A percentile compares a stretch with the other conserved stretches of the same genome.
These are phyloP conservation scores for Gymnopithys bicolor DNA, from an alignment of 2,797 vertebrate species.

Conservation along the genomic window DNA sequence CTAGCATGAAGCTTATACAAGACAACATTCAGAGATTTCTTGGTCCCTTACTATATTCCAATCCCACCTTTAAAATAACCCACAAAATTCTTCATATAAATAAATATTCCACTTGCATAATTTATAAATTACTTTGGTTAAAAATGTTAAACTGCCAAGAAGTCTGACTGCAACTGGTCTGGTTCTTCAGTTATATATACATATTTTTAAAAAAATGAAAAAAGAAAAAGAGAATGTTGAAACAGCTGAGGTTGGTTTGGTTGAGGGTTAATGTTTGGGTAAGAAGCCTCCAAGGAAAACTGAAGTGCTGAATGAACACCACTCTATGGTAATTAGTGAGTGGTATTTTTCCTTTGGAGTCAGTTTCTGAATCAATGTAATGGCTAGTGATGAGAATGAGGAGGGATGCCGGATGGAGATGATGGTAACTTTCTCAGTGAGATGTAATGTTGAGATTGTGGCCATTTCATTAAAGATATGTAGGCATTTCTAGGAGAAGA, in stretches of 20 bases:
- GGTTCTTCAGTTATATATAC: conserved; percentile 6
- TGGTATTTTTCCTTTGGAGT: conserved; percentile 51
- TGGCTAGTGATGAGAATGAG: neutral
- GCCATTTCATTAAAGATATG: neutral
- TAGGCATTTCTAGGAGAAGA: neutral
- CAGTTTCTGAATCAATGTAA: conserved; percentile 36
- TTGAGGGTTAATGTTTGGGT: conserved; percentile 66
- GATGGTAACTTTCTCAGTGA: neutral
- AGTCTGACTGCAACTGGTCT: conserved; percentile 42
- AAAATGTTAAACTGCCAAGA: conserved; percentile 59
- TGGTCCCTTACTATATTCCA: neutral
- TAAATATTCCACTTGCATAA: conserved; percentile 60
- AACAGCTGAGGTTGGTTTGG: conserved; percentile 69
- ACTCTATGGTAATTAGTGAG: conserved; percentile 61
- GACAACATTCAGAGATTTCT: conserved; percentile 8
- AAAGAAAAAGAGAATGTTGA: conserved; percentile 50
- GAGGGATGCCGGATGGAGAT: neutral
- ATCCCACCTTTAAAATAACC: conserved; percentile 1
- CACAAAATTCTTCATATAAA: conserved; percentile 45
- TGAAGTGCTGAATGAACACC: conserved; percentile 67
- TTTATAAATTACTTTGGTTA: conserved; percentile 65
- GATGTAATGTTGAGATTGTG: neutral
- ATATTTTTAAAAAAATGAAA: neutral
- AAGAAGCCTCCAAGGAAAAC: conserved; percentile 68
- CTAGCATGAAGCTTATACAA: neutral